Evolutionary conservation across 1,140 invertebrate genomes (phyloP), one percentile per base, ranked within the genome.

Genomic region (Zophobas atratus): DNA sequence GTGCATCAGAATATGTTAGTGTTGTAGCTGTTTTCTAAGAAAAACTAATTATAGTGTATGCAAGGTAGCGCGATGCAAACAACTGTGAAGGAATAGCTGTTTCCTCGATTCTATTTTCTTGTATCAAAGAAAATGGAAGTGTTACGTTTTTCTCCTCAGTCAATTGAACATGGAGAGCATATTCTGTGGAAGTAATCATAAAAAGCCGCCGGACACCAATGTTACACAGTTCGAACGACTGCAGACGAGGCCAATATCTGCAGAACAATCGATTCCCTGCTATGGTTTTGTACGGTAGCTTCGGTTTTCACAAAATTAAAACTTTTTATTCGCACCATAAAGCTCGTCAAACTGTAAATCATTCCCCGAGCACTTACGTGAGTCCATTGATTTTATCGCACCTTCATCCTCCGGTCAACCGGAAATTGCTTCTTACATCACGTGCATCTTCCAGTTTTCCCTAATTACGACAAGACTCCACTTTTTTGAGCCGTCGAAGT

Each of bases 191-290:
- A 75, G 71, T 75, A 41, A 60, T 57, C 72, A 75, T 75, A 75
- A 75, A 75, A 75, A 43, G 72, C 72, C 72, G 53, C 53, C 53
- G 72, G 72, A 75, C 72, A 60, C 35, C 53, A 75, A 75, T 57
- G 72, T 75, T 57, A 75, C 43, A 57, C 72, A 20, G 55, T 75
- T 75, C 53, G 8, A 75, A 75, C 72, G 55, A 75, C 72, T 75
- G 72, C 72, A 75, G 72, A 75, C 53, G 51, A 57, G 43, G 53
- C 72, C 51, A 75, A 75, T 75, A 75, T 75, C 72, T 75, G 72
- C 72, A 75, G 72, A 60, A 75, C 72, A 75, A 75, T 75, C 72
- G 72, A 75, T 75, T 75, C 55, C 38, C n/a, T 72, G 51, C 38
- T 36, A 43, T 67, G 39, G 60, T 67, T 67, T 20, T 20, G 36